Percentiles rank a stretch among this genome's conserved stretches.
Conservation (phyloP, 2,888 invertebrate genomes). For the Cantharis rustica region DNA sequence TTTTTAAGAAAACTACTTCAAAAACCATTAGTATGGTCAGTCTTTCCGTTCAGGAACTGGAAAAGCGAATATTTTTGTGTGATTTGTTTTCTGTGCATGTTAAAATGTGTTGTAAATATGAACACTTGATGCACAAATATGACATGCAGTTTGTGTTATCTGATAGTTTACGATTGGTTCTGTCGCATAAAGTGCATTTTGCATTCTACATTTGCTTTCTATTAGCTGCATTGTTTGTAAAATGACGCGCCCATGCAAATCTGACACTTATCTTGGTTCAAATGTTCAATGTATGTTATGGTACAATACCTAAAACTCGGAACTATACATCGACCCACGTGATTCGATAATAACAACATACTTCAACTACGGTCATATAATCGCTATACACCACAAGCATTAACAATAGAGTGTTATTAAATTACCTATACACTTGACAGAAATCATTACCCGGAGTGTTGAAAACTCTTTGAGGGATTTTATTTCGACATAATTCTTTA, state of each 20-base stretch:
- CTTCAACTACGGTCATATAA: not conserved
- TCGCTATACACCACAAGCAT: not conserved
- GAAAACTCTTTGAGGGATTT: not conserved
- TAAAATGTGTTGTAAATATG: not conserved
- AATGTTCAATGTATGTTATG: not conserved
- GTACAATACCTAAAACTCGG: conserved; percentile 4
- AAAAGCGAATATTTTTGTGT: conserved; percentile 14
- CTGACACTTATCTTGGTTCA: conserved; percentile 11
- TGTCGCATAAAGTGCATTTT: conserved; percentile 14
- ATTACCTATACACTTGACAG: not conserved
- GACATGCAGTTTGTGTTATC: not conserved
- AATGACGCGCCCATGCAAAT: conserved; percentile 25
- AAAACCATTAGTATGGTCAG: conserved; percentile 31
- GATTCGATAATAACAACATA: conserved; percentile 6
- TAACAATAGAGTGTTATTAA: not conserved
- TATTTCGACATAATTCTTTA: not conserved
- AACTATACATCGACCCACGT: conserved; percentile 9
- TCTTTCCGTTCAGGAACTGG: conserved; percentile 21
- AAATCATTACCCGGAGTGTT: not conserved
- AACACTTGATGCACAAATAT: not conserved
- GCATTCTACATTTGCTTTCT: conserved; percentile 25
- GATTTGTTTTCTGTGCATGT: conserved; percentile 5
- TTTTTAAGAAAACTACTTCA: conserved; percentile 21
- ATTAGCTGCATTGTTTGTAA: conserved; percentile 27
- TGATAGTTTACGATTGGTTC: not conserved